Evolutionary conservation across 2,888 invertebrate species (phyloP).

Genomic region (Trichopoda pennipes): DNA sequence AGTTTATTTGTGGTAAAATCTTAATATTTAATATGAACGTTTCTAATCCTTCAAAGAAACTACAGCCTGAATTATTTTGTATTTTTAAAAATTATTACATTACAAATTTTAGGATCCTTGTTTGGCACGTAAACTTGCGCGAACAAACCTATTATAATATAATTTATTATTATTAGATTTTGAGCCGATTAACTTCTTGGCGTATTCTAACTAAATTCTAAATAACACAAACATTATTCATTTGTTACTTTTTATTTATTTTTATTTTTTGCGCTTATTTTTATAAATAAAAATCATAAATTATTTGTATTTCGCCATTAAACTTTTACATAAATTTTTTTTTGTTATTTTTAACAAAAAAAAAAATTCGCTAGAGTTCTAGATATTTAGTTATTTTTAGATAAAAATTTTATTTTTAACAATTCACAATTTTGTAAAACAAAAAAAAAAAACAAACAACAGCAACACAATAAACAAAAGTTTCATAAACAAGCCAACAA

Average conservation of each 20-base stretch:
- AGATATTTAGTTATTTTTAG: conserved; percentile 9
- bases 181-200: conserved; percentile 43
- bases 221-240: conserved; percentile 16
- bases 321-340: conserved; percentile 34
- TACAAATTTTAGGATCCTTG: too few species aligned
- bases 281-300: neutral
- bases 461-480: neutral
- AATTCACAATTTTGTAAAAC: conserved; percentile 11
- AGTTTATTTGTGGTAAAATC: too few species aligned
- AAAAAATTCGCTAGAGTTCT: conserved; percentile 32
- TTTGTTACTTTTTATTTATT: conserved; percentile 13
- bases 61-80: too few species aligned
- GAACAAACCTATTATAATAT: conserved; percentile 21
- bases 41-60: too few species aligned
- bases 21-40: too few species aligned
- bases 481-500: neutral
- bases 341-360: neutral
- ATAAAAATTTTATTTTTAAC: conserved; percentile 15
- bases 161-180: conserved; percentile 40
- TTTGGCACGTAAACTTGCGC: neutral
- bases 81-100: too few species aligned
- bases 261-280: conserved; percentile 23
- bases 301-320: conserved; percentile 18
- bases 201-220: conserved; percentile 13
- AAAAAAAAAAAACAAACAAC: too few species aligned